Evolutionary conservation across 1,140 invertebrate species (phyloP), one percentile per base, ranked within the genome.

Genomic region (Drosophila willistoni): DNA sequence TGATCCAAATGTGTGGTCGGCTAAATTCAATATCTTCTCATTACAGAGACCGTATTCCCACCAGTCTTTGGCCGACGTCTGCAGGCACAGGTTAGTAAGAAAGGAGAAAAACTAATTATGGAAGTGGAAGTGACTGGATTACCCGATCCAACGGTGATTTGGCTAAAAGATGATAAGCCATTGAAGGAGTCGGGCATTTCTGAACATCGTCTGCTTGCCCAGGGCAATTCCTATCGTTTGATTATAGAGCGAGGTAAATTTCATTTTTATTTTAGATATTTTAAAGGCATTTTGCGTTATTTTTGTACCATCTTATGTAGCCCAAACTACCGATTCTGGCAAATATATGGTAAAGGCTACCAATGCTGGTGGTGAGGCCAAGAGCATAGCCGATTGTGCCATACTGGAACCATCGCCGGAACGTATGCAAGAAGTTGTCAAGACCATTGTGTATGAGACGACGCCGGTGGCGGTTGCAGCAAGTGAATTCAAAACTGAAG

Each of bases 1-100:
- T 36, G 19, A 61, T 56, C n/a, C 39, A 61, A 68, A 3, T 68
- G 34, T 54, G 61, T 42, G 13, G 14, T 51, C 33, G 39, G 68
- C 65, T 74, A 54, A 70, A 57, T 33, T 22, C 39, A 54, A n/a
- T 39, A 59, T 59, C 33, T 66, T 25, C 7, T 34, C 12, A 42
- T 22, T 62, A 17, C 92, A 96, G 95, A 96, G 93, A 96, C 94
- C 36, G 94, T 95, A 57, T 96, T 96, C 82, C 96, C 96, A 17
- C 96, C 97, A 9, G 96, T 97, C 44, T 96, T 98, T 92, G 95
- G 96, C 7, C 94, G 95, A 83, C 94, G 96, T 65, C 93, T 97
- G 14, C 95, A 96, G 92, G 96, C 96, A 33, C 95, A 95, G 90
- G 95, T 96, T 13, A 94, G 95, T 0, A 95, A 95, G 73, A 94